Evolutionary conservation across 2,888 invertebrate species (phyloP).

Genomic region (Drosophila phalerata): DNA sequence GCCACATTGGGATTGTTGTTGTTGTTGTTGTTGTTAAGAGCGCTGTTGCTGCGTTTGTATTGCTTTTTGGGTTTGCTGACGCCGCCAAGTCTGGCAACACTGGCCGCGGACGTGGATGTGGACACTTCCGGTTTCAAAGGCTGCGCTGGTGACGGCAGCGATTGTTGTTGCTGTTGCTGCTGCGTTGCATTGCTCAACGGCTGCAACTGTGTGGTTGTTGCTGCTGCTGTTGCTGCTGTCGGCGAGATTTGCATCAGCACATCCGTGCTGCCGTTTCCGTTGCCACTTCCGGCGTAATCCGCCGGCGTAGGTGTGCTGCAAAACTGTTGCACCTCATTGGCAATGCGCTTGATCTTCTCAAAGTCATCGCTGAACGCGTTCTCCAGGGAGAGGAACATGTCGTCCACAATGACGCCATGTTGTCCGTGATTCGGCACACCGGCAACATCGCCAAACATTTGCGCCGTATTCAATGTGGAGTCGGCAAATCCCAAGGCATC

Average conservation of each 20-base stretch:
- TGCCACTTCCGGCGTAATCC: conserved; percentile 62
- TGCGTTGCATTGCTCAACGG: conserved; percentile 60
- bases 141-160: conserved; percentile 36
- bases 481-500: conserved; percentile 84
- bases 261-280: conserved; percentile 41
- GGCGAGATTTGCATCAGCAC: conserved; percentile 85
- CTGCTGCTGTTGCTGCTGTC: conserved; percentile 73
- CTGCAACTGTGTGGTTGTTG: conserved; percentile 58
- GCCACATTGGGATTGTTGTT: conserved; percentile 84
- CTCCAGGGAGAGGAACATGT: conserved; percentile 86
- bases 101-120: conserved; percentile 85
- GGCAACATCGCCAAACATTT: conserved; percentile 84
- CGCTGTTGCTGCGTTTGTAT: conserved; percentile 88
- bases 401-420: conserved; percentile 83
- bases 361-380: conserved; percentile 90
- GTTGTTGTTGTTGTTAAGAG: conserved; percentile 85
- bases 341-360: conserved; percentile 93
- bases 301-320: conserved; percentile 86
- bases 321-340: conserved; percentile 92
- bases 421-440: conserved; percentile 49
- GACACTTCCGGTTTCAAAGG: conserved; percentile 86
- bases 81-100: conserved; percentile 64
- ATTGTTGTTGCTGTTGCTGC: conserved; percentile 34
- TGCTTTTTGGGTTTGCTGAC: conserved; percentile 89
- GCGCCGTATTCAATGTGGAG: conserved; percentile 83